Conservation (phyloP, 2,888 invertebrate genomes). For the Hypolimnas misippus region DNA sequence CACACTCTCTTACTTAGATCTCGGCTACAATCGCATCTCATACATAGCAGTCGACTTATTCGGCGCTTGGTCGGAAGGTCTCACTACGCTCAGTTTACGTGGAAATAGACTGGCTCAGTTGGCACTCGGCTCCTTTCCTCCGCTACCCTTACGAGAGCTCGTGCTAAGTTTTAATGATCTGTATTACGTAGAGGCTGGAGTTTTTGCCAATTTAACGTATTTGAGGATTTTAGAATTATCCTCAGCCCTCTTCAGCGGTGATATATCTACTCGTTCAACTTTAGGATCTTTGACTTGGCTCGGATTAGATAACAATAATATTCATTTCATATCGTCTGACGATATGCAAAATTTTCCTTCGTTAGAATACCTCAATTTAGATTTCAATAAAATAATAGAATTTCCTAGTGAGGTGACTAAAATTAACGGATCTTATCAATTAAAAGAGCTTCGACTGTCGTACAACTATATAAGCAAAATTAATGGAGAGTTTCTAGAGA, state of each 20-base stretch:
- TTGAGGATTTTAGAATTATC: conserved; percentile 92
- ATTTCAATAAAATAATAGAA: conserved; percentile 89
- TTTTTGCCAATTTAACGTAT: conserved; percentile 87
- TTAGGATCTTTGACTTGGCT: conserved; percentile 89
- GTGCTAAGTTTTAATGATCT: conserved; percentile 94
- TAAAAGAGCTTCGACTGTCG: conserved; percentile 90
- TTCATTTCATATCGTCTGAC: conserved; percentile 83
- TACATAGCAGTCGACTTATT: conserved; percentile 87
- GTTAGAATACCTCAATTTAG: conserved; percentile 91
- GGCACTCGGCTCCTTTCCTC: conserved; percentile 85
- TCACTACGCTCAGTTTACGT: conserved; percentile 89
- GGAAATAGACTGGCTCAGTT: conserved; percentile 90
- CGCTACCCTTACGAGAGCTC: conserved; percentile 90
- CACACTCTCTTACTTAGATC: conserved; percentile 87
- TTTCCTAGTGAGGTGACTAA: conserved; percentile 83
- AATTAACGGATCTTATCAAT: conserved; percentile 81
- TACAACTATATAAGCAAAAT: conserved; percentile 89
- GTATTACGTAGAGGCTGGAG: conserved; percentile 87
- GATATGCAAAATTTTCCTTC: conserved; percentile 87
- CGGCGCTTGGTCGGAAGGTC: conserved; percentile 87
- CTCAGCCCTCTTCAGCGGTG: conserved; percentile 89
- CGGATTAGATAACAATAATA: conserved; percentile 92
- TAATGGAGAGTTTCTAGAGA: conserved; percentile 86
- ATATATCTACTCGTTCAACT: conserved; percentile 86
- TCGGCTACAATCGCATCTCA: conserved; percentile 91